These are phyloP conservation scores for Meloidogyne hapla DNA, from an alignment of 1,140 invertebrate genomes.

Conservation along the genomic window DNA sequence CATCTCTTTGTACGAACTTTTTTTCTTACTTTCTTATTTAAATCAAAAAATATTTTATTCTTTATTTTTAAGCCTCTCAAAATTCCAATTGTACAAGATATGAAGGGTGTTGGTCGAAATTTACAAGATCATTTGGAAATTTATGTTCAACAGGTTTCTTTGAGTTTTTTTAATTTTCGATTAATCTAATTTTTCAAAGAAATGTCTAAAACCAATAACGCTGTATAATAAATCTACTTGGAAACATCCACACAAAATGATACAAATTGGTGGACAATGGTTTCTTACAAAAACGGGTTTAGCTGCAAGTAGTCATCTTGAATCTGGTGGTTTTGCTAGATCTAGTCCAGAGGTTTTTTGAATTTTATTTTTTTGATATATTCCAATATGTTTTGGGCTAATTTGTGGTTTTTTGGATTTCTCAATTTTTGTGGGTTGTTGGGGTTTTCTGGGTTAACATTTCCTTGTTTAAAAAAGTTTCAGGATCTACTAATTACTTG, in stretches of 20 bases:
- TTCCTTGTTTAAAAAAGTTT: too few species aligned
- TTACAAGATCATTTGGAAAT: slow-evolving; percentile 64
- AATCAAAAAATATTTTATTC: slow-evolving; percentile 11
- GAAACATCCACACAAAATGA: slow-evolving; percentile 69
- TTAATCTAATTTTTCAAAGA: slow-evolving; percentile 29
- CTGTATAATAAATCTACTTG: slow-evolving; percentile 67
- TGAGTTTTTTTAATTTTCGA: slow-evolving; percentile 14
- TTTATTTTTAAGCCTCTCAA: slow-evolving; percentile 37
- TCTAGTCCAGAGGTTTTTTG: slow-evolving; percentile 39
- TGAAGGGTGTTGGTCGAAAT: slow-evolving; percentile 61
- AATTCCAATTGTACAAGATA: slow-evolving; percentile 57
- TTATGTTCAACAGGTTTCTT: slow-evolving; percentile 66
- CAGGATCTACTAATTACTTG: too few species aligned
- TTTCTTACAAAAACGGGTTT: slow-evolving; percentile 54
- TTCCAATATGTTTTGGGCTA: not conserved
- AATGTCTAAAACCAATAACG: slow-evolving; percentile 67
- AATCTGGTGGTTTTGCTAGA: slow-evolving; percentile 67
- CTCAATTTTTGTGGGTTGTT: too few species aligned
- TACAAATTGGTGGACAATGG: slow-evolving; percentile 67
- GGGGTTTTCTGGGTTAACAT: too few species aligned
- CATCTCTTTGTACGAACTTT: slow-evolving; percentile 68
- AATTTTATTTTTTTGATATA: not conserved
- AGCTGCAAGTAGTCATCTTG: slow-evolving; percentile 66
- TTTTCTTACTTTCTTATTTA: too few species aligned
- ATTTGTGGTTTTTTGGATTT: not conserved